Percentiles rank a stretch among this genome's conserved stretches.
phyloP scores from a whole-genome alignment of 2,888 invertebrate genomes.

The Andrena bicolor region DNA sequence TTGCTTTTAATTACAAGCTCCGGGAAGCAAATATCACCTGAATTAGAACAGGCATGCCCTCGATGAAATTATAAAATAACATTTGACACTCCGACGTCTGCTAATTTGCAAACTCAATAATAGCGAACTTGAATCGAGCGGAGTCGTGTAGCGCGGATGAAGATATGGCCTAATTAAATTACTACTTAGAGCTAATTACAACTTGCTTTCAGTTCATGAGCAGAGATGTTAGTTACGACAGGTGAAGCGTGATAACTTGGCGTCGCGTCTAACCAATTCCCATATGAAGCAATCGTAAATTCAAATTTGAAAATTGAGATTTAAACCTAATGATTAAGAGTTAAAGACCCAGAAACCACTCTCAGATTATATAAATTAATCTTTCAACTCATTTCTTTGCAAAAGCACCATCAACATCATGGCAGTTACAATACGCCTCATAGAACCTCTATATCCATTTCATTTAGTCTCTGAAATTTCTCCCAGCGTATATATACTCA shows the following conservation, averaged over 20 bases:
- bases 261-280: conserved; percentile 25
- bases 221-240: conserved; percentile 35
- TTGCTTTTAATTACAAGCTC: neutral
- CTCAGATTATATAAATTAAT: no score
- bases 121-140: conserved; percentile 35
- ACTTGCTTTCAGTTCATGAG: conserved; percentile 34
- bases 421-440: no score
- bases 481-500: no score
- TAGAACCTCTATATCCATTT: no score
- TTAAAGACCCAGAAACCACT: neutral
- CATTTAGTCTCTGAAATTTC: no score
- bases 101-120: conserved; percentile 39
- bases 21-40: neutral
- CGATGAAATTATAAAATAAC: conserved; percentile 30
- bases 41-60: neutral
- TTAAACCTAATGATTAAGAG: neutral
- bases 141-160: conserved; percentile 18
- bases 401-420: neutral
- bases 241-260: conserved; percentile 22
- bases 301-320: neutral
- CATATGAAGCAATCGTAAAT: neutral
- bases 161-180: conserved; percentile 43
- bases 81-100: conserved; percentile 14
- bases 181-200: conserved; percentile 42
- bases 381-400: neutral